Base-by-base conservation (phyloP, 2,797 vertebrate genomes). In the Alectoris magna region DNA sequence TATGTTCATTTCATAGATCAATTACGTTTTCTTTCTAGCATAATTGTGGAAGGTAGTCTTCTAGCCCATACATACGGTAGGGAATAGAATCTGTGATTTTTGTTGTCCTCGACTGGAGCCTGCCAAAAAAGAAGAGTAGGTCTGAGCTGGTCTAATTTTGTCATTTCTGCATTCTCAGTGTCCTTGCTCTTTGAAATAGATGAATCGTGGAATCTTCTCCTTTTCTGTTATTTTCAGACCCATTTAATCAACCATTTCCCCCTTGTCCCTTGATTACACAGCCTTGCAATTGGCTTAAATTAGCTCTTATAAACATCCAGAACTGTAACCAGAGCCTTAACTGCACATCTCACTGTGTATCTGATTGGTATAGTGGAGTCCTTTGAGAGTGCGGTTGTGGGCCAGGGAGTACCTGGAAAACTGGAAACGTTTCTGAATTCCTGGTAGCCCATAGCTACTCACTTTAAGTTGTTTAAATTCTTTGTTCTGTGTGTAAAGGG, bases 401-500 rank as follows among this genome's bases (percentile, higher is more conserved):
- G 0, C 36, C 19, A 91, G 74, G 76, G 14, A 49, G 29, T 43
- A 71, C 18, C 43, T 73, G 46, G 24, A 87, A 79, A 80, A 71
- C 46, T 69, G 43, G n/a, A 58, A 69, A 15, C 24, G 8, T 87
- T 94, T 88, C 74, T 87, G 77, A 93, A 78, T 62, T 73, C 3
- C 2, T 6, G 4, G 34, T 67, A 86, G 62, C 44, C 81, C 80
- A 24, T 43, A 91, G 70, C 44, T 84, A 68, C 72, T 91, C 64
- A 68, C 59, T 82, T 84, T 53, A 93, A 76, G 87, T 83, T 96
- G 83, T 97, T 73, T 92, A 92, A 89, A 90, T 90, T 94, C 94
- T 98, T 97, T 98, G 94, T 98, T 98, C 97, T 97, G 88, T 97
- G 96, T 95, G 96, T 96, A 93, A 99, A 99, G 99, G 98, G 97